Conservation (phyloP, 2,797 vertebrate genomes). For the Bradypodion pumilum region DNA sequence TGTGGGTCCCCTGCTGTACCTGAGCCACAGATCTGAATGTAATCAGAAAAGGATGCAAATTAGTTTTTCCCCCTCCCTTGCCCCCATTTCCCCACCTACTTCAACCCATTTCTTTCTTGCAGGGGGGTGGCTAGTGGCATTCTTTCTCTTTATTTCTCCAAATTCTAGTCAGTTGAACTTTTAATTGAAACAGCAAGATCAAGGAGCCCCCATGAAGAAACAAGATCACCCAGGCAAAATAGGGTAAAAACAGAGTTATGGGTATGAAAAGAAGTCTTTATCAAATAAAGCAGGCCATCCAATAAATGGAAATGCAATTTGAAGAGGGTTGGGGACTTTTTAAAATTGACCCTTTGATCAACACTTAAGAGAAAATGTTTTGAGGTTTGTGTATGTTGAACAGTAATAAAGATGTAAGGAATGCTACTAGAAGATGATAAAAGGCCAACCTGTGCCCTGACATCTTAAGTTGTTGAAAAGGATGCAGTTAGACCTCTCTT, state of each 20-base stretch:
- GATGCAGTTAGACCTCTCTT: not conserved
- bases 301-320: no score
- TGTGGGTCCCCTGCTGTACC: conserved; percentile 64
- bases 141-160: conserved; percentile 45
- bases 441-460: not conserved
- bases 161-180: conserved; percentile 47
- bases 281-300: not conserved
- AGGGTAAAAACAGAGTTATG: not conserved
- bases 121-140: conserved; percentile 20
- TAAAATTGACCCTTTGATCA: not conserved
- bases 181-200: conserved; percentile 11
- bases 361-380: not conserved
- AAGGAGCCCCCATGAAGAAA: not conserved
- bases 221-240: conserved; percentile 4
- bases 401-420: not conserved
- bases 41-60: conserved; percentile 69
- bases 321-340: no score
- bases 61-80: conserved; percentile 49
- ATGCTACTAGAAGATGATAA: not conserved
- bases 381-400: not conserved
- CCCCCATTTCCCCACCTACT: conserved; percentile 54
- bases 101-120: conserved; percentile 50
- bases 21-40: conserved; percentile 61
- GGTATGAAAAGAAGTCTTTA: conserved; percentile 17
- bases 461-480: not conserved